A percentile compares a stretch with the other conserved stretches of the same genome.
These are phyloP conservation scores for Sphaeramia orbicularis DNA, from an alignment of 2,797 vertebrate genomes.

Conservation along the genomic window DNA sequence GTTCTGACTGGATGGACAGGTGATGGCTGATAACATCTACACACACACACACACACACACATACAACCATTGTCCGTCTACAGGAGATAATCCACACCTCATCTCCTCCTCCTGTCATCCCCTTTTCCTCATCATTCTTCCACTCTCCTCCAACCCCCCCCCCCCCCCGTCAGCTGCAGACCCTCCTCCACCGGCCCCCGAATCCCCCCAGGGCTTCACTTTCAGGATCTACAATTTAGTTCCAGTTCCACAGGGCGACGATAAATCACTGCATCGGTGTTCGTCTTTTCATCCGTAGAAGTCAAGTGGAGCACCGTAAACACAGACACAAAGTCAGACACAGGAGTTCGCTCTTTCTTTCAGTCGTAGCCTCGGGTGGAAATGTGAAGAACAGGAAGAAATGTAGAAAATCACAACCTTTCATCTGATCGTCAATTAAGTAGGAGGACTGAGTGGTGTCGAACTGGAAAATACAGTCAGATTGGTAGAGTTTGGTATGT, in stretches of 20 bases:
- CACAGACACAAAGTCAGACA: slow-evolving; percentile 32
- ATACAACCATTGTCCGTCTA: slow-evolving; percentile 30
- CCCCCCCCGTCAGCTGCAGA: too few relatives aligned
- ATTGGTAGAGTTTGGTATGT: too few relatives aligned
- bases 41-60: too few relatives aligned
- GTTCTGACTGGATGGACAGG: slow-evolving; percentile 18
- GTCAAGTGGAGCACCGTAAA: slow-evolving; percentile 11
- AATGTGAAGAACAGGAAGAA: slow-evolving; percentile 21
- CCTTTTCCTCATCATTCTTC: slow-evolving; percentile 36
- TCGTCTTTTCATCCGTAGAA: slow-evolving; percentile 28
- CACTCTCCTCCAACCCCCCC: too few relatives aligned
- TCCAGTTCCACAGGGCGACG: slow-evolving; percentile 12
- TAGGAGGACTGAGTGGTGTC: not conserved
- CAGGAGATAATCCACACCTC: too few relatives aligned
- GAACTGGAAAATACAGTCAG: slow-evolving; percentile 26
- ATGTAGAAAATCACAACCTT: slow-evolving; percentile 28
- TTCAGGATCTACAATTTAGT: slow-evolving; percentile 13
- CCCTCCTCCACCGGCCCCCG: slow-evolving; percentile 4
- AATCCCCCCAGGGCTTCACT: slow-evolving; percentile 31
- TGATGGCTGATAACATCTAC: slow-evolving; percentile 26
- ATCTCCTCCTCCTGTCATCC: too few relatives aligned
- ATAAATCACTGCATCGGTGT: slow-evolving; percentile 62
- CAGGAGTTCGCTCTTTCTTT: slow-evolving; percentile 1
- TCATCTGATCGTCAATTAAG: slow-evolving; percentile 41
- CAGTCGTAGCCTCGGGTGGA: slow-evolving; percentile 23